Evolutionary conservation across 2,113 vertebrate genomes (phyloP).

Genomic region (Gopherus evgoodei): DNA sequence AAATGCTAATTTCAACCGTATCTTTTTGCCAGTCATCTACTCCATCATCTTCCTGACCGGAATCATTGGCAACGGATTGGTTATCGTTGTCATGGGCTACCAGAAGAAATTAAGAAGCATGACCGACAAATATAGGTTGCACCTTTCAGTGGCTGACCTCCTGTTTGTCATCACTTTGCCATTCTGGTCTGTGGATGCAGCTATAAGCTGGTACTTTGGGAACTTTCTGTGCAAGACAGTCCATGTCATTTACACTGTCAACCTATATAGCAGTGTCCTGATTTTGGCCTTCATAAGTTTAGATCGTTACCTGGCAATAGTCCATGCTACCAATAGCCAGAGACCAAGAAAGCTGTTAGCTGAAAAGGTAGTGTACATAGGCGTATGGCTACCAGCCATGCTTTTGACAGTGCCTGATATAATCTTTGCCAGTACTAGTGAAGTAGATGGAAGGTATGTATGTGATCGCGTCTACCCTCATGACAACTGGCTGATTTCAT

Average conservation of each 20-base stretch:
- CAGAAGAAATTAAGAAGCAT: conserved; percentile 94
- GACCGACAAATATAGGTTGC: conserved; percentile 98
- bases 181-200: conserved; percentile 96
- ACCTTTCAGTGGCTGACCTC: conserved; percentile 96
- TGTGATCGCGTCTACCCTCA: conserved; percentile 91
- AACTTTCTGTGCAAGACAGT: conserved; percentile 89
- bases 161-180: conserved; percentile 95
- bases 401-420: conserved; percentile 92
- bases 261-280: conserved; percentile 96
- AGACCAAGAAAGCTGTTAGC: conserved; percentile 89
- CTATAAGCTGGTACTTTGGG: conserved; percentile 92
- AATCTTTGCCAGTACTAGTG: conserved; percentile 84
- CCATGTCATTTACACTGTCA: conserved; percentile 96
- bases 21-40: conserved; percentile 92
- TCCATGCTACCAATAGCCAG: conserved; percentile 94
- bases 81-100: conserved; percentile 96
- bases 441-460: conserved; percentile 65
- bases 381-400: conserved; percentile 93
- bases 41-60: conserved; percentile 94
- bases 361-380: conserved; percentile 90
- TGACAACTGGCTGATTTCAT: conserved; percentile 83
- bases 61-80: conserved; percentile 94
- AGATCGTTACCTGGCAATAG: conserved; percentile 95
- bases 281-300: conserved; percentile 98
- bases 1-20: conserved; percentile 86